Evolutionary conservation across 2,113 vertebrate species (phyloP), one percentile per base, ranked within the genome.

Genomic region (Vombatus ursinus): DNA sequence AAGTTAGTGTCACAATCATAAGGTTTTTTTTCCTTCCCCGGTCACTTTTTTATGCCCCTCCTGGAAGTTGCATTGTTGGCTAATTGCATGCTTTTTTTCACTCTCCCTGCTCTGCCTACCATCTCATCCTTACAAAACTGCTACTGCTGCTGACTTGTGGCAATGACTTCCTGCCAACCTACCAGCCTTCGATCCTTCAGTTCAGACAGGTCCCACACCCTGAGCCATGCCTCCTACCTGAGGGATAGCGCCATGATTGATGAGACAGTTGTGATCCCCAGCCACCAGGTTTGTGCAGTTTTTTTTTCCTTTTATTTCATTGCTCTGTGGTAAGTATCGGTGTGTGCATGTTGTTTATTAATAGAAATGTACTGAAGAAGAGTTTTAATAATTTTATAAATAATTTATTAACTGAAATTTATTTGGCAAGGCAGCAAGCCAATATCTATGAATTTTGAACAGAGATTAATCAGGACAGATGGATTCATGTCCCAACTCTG

Each of bases 151-250:
- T 97, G 99, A 93, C 98, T 53, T 77, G 91, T 98, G 98, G 97
- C 97, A 98, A 94, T 98, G 98, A 95, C 98, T 98, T 97, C 98
- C 97, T 96, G 98, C 98, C 98, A 98, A 99, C 98, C 98, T 97
- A 94, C 97, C 98, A 99, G 99, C 98, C 99, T 99, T 96, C 99
- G 98, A 89, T 99, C 98, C 98, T 99, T 99, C 99, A 99, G 99
- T 98, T 99, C 99, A 89, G 99, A 99, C 99, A 99, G 99, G 98
- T 99, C 99, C 61, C 99, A 99, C 98, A 99, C 99, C 0, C 98
- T 99, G 98, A 99, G 99, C 98, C 99, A 99, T 93, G 98, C 98
- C 94, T 99, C 99, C 96, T 99, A 99, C 98, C 98, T 99, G 98
- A 98, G 99, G 19, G 99, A 99, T 96, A 99, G 99, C 22, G 97